These are phyloP conservation scores for Nipponia nippon DNA, from an alignment of 2,113 vertebrate species.

Conservation along the genomic window DNA sequence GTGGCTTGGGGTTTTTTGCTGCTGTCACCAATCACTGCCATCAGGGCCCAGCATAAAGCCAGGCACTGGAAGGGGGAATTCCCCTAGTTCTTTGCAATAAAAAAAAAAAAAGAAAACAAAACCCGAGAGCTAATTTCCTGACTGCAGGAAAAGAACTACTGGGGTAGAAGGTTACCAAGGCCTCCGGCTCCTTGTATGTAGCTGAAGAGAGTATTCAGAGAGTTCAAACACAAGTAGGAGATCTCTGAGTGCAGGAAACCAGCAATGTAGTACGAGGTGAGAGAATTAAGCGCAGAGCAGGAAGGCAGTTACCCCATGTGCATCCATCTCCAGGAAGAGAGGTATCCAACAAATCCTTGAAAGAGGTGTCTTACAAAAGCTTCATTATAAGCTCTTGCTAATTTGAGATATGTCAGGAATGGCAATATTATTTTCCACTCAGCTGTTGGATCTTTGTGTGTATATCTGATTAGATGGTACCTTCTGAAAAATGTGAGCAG, in stretches of 20 bases:
- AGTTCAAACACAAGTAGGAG: conserved; percentile 24
- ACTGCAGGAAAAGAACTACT: not conserved
- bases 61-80: not conserved
- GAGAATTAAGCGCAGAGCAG: not conserved
- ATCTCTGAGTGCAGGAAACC: not conserved
- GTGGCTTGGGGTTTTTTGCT: not conserved
- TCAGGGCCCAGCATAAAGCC: not conserved
- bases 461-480: not conserved
- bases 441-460: not conserved
- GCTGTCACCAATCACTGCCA: not conserved
- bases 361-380: not conserved
- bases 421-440: not conserved
- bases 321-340: not conserved
- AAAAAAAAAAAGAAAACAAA: not conserved
- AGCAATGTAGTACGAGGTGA: fast-evolving
- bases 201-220: conserved; percentile 30
- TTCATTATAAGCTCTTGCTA: not conserved
- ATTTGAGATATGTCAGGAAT: not conserved
- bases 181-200: not conserved
- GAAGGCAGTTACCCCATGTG: not conserved
- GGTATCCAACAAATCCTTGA: not conserved
- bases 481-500: fast-evolving
- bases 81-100: not conserved
- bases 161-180: not conserved
- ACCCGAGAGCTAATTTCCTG: not conserved